Evolutionary conservation across 1,140 invertebrate genomes (phyloP).

Genomic region (Drosophila azteca): DNA sequence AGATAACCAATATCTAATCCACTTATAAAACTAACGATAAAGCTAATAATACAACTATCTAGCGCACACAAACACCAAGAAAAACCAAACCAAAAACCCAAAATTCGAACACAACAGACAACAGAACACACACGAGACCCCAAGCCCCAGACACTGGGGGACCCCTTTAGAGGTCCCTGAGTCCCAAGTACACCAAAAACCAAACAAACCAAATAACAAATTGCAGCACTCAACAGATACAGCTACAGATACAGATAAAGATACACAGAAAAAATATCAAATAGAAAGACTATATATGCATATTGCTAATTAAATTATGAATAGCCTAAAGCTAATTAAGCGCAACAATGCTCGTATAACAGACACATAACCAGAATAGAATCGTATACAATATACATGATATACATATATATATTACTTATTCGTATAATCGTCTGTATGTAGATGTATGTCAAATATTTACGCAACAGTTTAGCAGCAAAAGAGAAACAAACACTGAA

Average conservation of each 20-base stretch:
- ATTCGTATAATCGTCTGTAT: slow-evolving; percentile 31
- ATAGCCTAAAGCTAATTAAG: slow-evolving; percentile 77
- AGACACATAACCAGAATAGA: slow-evolving; percentile 51
- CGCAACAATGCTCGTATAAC: slow-evolving; percentile 58
- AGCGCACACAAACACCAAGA: slow-evolving; percentile 31
- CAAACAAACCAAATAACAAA: slow-evolving; percentile 33
- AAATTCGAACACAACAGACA: slow-evolving; percentile 46
- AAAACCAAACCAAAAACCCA: slow-evolving; percentile 22
- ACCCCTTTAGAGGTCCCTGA: slow-evolving; percentile 11
- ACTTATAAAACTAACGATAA: slow-evolving; percentile 51
- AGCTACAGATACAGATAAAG: slow-evolving; percentile 40
- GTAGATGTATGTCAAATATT: slow-evolving; percentile 59
- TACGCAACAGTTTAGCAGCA: slow-evolving; percentile 41
- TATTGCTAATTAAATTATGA: slow-evolving; percentile 75
- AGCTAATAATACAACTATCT: slow-evolving; percentile 40
- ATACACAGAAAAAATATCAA: slow-evolving; percentile 60
- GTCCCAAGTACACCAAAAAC: slow-evolving; percentile 40
- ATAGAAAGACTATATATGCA: slow-evolving; percentile 61
- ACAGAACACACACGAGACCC: slow-evolving; percentile 28
- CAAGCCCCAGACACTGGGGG: slow-evolving; percentile 34
- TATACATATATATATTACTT: slow-evolving; percentile 11
- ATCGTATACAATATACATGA: slow-evolving; percentile 20
- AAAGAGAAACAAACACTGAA: slow-evolving; percentile 30
- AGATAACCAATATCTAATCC: slow-evolving; percentile 51
- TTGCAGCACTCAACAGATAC: slow-evolving; percentile 49